Percentiles rank a stretch among this genome's conserved stretches.
Evolutionary conservation across 2,888 invertebrate species (phyloP).

Genomic region (Pseudococcus viburni): DNA sequence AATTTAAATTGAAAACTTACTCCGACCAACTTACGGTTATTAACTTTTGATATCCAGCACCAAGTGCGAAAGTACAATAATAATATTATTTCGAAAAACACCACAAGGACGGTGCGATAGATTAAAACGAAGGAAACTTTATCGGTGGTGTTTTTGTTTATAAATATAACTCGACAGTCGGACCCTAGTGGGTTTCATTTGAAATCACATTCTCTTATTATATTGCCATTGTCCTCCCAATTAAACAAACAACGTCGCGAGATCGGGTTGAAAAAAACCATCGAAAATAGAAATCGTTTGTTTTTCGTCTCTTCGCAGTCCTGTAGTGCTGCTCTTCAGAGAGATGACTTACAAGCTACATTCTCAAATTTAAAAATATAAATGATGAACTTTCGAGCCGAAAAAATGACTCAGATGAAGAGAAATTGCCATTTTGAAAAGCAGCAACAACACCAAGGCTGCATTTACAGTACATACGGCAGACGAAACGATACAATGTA

Average conservation of each 20-base stretch:
- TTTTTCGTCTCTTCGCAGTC: too few relatives aligned
- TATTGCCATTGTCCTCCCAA: not conserved
- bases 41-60: too few relatives aligned
- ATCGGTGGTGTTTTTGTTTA: not conserved
- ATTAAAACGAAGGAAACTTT: not conserved
- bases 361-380: not conserved
- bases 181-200: not conserved
- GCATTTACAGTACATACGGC: not conserved
- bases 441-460: not conserved
- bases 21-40: too few relatives aligned
- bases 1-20: too few relatives aligned
- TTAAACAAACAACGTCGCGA: not conserved
- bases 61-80: too few relatives aligned
- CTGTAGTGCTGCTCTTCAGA: too few relatives aligned
- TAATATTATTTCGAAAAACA: too few relatives aligned
- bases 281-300: too few relatives aligned
- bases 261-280: not conserved
- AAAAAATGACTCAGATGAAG: constrained; percentile 10
- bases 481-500: not conserved
- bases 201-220: not conserved
- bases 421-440: constrained; percentile 23
- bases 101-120: too few relatives aligned
- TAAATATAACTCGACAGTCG: constrained; percentile 13
- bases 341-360: not conserved
- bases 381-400: not conserved